A percentile compares a stretch with the other conserved stretches of the same genome.
Conservation (phyloP, 1,140 invertebrate genomes). For the Ostrea edulis region DNA sequence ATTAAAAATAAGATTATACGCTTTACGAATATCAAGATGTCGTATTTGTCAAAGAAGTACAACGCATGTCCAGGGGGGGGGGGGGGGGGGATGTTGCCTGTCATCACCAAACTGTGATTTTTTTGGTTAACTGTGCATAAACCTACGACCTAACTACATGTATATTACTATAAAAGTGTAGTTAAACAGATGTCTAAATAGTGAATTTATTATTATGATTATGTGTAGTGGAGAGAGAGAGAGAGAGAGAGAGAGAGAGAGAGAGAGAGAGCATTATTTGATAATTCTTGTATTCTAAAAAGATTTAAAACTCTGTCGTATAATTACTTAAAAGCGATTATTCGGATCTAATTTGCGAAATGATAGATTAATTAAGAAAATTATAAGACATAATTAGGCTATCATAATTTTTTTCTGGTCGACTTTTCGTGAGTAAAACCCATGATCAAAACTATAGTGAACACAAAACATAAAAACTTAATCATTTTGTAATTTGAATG, state of each 20-base stretch:
- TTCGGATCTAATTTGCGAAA: neutral
- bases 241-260: neutral
- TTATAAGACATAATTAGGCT: neutral
- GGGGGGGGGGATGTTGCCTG: too few species aligned
- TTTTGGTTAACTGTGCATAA: too few species aligned
- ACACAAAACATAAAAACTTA: neutral
- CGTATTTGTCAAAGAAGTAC: too few species aligned
- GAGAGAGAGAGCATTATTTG: neutral
- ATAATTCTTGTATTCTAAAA: neutral
- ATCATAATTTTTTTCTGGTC: neutral
- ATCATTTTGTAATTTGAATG: neutral
- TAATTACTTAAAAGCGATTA: neutral
- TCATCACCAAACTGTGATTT: too few species aligned
- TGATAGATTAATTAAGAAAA: neutral
- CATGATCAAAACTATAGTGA: neutral
- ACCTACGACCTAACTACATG: too few species aligned
- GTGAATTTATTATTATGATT: too few species aligned
- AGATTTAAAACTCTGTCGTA: neutral
- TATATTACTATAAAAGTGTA: too few species aligned
- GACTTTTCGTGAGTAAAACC: neutral
- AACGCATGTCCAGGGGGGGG: too few species aligned
- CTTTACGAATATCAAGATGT: too few species aligned
- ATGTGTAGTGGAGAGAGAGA: neutral
- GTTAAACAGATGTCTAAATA: too few species aligned
- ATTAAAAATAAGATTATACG: too few species aligned